Evolutionary conservation across 2,888 invertebrate genomes (phyloP).

Genomic region (Crocallis elinguaria): DNA sequence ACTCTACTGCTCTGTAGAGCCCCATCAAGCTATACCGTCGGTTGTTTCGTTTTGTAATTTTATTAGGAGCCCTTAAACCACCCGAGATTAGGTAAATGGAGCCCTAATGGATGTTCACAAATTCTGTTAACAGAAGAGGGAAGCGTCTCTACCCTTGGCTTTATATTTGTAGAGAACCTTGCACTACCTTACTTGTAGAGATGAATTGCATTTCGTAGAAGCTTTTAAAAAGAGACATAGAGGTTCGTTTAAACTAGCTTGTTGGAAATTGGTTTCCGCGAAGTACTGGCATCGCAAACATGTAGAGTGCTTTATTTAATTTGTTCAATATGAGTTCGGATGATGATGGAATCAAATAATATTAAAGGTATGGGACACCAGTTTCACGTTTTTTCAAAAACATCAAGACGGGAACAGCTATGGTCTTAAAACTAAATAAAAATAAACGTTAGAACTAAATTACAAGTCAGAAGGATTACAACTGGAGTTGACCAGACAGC

Average conservation of each 20-base stretch:
- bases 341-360: no score
- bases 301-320: neutral
- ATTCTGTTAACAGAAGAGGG: slow-evolving; percentile 47
- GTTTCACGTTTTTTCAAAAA: no score
- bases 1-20: slow-evolving; percentile 9
- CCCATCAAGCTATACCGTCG: slow-evolving; percentile 35
- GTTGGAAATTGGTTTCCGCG: neutral
- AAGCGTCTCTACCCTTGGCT: slow-evolving; percentile 6
- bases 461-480: no score
- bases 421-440: no score
- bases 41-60: slow-evolving; percentile 50
- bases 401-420: no score
- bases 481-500: no score
- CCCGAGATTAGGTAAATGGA: slow-evolving; percentile 58
- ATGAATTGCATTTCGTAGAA: slow-evolving; percentile 3
- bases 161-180: slow-evolving; percentile 1
- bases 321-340: no score
- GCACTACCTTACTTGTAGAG: neutral
- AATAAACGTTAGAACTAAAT: no score
- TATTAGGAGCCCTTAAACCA: slow-evolving; percentile 53
- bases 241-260: slow-evolving; percentile 2
- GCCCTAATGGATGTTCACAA: slow-evolving; percentile 58
- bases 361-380: no score
- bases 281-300: neutral
- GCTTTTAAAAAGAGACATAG: slow-evolving; percentile 1